Evolutionary conservation across 2,113 vertebrate species (phyloP).

Genomic region (Ailurus styani): DNA sequence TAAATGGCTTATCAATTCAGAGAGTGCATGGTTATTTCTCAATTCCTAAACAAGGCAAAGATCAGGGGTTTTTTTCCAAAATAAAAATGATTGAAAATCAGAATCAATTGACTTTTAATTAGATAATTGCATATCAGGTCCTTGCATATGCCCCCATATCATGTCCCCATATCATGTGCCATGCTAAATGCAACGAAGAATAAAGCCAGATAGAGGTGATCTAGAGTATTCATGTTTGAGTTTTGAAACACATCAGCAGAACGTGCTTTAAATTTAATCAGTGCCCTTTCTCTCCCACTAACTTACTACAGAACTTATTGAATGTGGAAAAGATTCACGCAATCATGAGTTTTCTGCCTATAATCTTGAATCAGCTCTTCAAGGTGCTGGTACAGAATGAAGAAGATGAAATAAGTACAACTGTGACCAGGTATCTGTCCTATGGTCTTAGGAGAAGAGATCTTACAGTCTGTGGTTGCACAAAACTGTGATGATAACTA

Average conservation of each 20-base stretch:
- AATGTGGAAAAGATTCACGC: slow-evolving; percentile 95
- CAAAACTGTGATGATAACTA: background rate
- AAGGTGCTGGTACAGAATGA: slow-evolving; percentile 93
- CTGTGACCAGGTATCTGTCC: slow-evolving; percentile 91
- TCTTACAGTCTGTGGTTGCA: background rate
- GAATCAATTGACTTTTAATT: background rate
- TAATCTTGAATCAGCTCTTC: slow-evolving; percentile 97
- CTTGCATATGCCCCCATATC: background rate
- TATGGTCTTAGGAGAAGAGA: background rate
- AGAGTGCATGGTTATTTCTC: background rate
- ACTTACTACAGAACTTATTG: slow-evolving; percentile 87
- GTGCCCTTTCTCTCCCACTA: slow-evolving; percentile 13
- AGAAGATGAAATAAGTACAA: slow-evolving; percentile 89
- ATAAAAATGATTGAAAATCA: background rate
- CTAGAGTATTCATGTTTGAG: background rate
- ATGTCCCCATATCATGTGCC: no score
- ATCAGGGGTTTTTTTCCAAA: background rate
- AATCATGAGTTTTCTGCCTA: slow-evolving; percentile 94
- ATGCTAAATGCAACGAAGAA: background rate
- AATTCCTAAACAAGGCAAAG: background rate
- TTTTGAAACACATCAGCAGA: background rate
- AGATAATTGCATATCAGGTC: background rate
- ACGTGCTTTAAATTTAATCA: background rate
- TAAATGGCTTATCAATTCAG: background rate
- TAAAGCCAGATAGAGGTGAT: background rate